phyloP scores from a whole-genome alignment of 2,113 vertebrate species.

The Corynorhinus townsendii region DNA sequence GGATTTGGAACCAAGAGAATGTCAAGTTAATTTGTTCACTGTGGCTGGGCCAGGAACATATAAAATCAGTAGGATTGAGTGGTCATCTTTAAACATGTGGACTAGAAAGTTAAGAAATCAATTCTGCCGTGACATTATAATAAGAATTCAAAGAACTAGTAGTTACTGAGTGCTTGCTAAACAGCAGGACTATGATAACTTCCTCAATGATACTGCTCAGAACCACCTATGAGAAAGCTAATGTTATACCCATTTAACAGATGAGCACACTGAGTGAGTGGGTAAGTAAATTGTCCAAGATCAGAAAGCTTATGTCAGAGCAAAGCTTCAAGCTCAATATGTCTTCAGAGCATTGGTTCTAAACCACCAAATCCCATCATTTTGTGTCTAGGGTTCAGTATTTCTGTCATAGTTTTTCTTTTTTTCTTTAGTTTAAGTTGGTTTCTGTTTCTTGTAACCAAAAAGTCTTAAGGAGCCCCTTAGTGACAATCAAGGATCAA shows the following conservation, averaged over 20 bases:
- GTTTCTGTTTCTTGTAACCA: conserved; percentile 21
- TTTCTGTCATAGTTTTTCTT: background rate
- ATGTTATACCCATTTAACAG: background rate
- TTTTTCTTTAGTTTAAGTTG: conserved; percentile 28
- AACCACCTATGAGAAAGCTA: background rate
- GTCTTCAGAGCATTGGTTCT: background rate
- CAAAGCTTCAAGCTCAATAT: background rate
- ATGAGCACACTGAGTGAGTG: background rate
- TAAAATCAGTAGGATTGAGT: background rate
- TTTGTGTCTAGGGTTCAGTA: background rate
- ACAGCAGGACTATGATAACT: background rate
- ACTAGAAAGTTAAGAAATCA: conserved; percentile 1
- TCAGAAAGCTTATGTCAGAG: background rate
- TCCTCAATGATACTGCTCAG: background rate
- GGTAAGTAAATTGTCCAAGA: background rate
- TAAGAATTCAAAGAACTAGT: background rate
- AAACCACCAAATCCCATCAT: background rate
- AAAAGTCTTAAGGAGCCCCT: conserved; percentile 25
- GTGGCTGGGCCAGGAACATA: background rate
- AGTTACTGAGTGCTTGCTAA: background rate
- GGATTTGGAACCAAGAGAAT: background rate
- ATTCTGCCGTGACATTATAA: background rate
- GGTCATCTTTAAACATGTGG: background rate
- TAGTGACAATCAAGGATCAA: background rate
- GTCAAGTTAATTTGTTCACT: background rate